Evolutionary conservation across 2,113 vertebrate genomes (phyloP).

Genomic region (Dipodomys merriami): DNA sequence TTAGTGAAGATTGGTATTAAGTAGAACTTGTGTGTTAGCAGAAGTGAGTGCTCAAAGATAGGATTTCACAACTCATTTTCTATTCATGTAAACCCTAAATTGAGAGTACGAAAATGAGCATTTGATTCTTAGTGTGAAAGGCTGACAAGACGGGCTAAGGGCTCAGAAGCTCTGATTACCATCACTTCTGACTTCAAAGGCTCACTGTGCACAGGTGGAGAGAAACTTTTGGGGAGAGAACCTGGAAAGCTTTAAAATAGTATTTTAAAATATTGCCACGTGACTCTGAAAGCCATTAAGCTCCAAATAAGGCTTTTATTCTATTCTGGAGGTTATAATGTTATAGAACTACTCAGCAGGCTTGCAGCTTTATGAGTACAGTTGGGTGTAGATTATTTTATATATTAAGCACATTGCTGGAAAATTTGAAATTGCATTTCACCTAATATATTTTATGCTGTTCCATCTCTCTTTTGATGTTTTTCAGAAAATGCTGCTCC

Average conservation of each 20-base stretch:
- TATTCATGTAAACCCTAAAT: constrained; percentile 66
- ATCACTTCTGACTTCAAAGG: constrained; percentile 59
- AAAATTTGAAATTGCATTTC: constrained; percentile 83
- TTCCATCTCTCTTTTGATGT: constrained; percentile 78
- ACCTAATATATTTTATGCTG: constrained; percentile 80
- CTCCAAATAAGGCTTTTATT: constrained; percentile 77
- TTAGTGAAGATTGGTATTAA: constrained; percentile 38
- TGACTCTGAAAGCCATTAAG: constrained; percentile 69
- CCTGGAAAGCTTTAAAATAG: constrained; percentile 80
- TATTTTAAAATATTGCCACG: constrained; percentile 74
- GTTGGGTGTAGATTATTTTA: constrained; percentile 77
- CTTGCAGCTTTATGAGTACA: constrained; percentile 73
- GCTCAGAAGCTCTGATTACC: constrained; percentile 57
- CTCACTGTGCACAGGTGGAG: constrained; percentile 61
- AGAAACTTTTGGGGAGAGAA: constrained; percentile 65
- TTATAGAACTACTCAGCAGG: constrained; percentile 73
- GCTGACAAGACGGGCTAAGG: constrained; percentile 52
- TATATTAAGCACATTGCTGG: constrained; percentile 78
- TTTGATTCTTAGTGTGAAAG: constrained; percentile 64
- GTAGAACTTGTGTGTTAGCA: background rate
- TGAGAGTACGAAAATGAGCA: constrained; percentile 56
- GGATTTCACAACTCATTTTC: constrained; percentile 62
- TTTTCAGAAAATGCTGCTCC: constrained; percentile 79
- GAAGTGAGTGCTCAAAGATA: constrained; percentile 28
- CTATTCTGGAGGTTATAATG: constrained; percentile 77